Evolutionary conservation across 2,888 invertebrate species (phyloP), one percentile per base, ranked within the genome.

Genomic region (Amphimallon solstitiale): DNA sequence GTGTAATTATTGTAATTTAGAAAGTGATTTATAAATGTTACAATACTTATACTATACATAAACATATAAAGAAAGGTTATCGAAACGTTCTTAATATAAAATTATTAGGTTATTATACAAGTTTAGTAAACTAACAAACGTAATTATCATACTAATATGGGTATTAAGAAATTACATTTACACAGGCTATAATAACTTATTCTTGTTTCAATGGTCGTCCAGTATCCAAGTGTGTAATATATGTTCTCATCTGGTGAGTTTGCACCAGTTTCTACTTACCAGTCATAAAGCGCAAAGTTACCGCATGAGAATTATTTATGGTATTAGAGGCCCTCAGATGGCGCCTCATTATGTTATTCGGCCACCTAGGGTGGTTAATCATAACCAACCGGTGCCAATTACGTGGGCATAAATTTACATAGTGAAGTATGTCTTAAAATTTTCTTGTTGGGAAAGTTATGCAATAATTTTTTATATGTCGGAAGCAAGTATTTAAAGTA

Each of bases 331-430:
- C 40, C 56, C 17, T 56, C 40, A 29, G 56, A 56, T 56, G 56
- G 56, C 56, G 56, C 40, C 56, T 56, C 56, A 43, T 56, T 56
- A 56, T 56, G 23, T 56, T 56, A 56, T 56, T 56, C 56, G 40
- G 29, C 23, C 40, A 56, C 40, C 56, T 43, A 56, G 40, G 21
- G 56, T 40, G 56, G 56, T 56, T 56, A 56, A 56, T 56, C 56
- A 35, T 56, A 40, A 23, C 56, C 56, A 23, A 56, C 56, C 56
- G 40, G 40, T 40, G 56, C 40, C 56, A 56, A 56, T 56, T 56
- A 56, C 23, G 40, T 10, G 56, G 40, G 23, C 35, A 56, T 56
- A 21, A 56, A 56, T 56, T 56, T 56, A 56, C 56, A 56, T 56
- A 40, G 40, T 56, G 40, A 40, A 40, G 19, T 56, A 40, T 21